Base-by-base conservation (phyloP, 2,113 vertebrate genomes). In the Neodontobutis hainanensis region DNA sequence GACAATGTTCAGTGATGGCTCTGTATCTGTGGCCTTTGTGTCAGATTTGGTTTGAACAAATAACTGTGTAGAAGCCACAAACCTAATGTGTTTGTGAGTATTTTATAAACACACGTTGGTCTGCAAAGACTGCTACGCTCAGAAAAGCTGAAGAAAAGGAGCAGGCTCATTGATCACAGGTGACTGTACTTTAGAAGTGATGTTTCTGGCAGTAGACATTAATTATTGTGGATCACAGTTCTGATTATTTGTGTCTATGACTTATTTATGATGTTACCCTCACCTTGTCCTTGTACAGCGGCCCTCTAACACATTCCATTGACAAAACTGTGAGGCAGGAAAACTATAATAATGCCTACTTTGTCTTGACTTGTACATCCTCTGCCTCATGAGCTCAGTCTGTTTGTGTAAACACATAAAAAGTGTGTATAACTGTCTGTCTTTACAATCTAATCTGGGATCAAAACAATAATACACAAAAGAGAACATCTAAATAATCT, bases 281-380 rank as follows among this genome's bases (percentile, higher is more conserved):
- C 69, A 50, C 50, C 43, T 0, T 57, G 56, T 14, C 46, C 11
- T n/a, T 16, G 8, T 62, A 61, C 63, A 73, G 42, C 53, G 50
- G 43, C 47, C 19, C 19, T 49, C 36, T 38, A 35, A 63, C 53
- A 66, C 68, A 75, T 82, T 80, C 75, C 70, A 65, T 0, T 58
- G 61, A 56, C 56, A 3, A 70, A 78, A 64, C 58, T 71, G 50
- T 9, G 38, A 61, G 60, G 59, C 8, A 62, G 45, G 78, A 50
- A 55, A 66, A 64, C 61, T 65, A 35, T 78, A 71, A 75, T 75
- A 49, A 84, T 57, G 75, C 27, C 8, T 19, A 65, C 69, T 73
- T 60, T 88, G 85, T 85, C 82, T 61, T 50, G 78, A 83, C 82
- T 86, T 87, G 86, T 43, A 59, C 50, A 58, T 74, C 70, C 43